Conservation (phyloP, 2,888 invertebrate species). For the Torymus tubicola region DNA sequence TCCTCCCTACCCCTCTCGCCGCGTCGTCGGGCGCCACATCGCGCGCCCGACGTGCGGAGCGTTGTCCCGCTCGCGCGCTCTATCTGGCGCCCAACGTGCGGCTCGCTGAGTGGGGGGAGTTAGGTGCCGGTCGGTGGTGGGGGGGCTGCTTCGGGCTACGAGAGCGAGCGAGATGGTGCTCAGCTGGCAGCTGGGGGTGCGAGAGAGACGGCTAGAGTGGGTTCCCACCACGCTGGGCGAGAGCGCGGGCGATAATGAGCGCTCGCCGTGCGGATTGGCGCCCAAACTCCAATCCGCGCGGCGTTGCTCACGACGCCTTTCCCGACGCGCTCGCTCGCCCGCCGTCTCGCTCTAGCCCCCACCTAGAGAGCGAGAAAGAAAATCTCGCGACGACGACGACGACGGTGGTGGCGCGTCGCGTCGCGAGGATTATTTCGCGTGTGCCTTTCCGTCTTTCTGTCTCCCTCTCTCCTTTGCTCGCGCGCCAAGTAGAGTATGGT, state of each 20-base stretch:
- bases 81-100: background rate
- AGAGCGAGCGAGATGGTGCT: background rate
- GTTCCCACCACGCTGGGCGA: constrained; percentile 45
- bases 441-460: constrained; percentile 10
- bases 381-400: constrained; percentile 37
- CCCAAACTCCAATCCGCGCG: constrained; percentile 76
- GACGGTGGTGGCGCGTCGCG: constrained; percentile 8
- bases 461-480: constrained; percentile 4
- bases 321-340: constrained; percentile 72
- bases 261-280: constrained; percentile 75
- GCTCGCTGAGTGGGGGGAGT: no score
- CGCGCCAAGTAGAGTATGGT: background rate
- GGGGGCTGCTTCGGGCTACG: no score
- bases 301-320: constrained; percentile 77
- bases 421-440: constrained; percentile 41
- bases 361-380: constrained; percentile 40
- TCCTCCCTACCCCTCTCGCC: background rate
- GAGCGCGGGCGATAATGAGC: constrained; percentile 74
- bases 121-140: no score
- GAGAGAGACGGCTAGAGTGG: constrained; percentile 65
- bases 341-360: constrained; percentile 54
- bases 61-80: background rate
- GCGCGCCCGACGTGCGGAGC: constrained; percentile 12
- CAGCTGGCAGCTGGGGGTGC: background rate
- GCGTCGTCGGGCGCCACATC: constrained; percentile 6